Evolutionary conservation across 1,140 invertebrate genomes (phyloP), one percentile per base, ranked within the genome.

Genomic region (Littorina saxatilis): DNA sequence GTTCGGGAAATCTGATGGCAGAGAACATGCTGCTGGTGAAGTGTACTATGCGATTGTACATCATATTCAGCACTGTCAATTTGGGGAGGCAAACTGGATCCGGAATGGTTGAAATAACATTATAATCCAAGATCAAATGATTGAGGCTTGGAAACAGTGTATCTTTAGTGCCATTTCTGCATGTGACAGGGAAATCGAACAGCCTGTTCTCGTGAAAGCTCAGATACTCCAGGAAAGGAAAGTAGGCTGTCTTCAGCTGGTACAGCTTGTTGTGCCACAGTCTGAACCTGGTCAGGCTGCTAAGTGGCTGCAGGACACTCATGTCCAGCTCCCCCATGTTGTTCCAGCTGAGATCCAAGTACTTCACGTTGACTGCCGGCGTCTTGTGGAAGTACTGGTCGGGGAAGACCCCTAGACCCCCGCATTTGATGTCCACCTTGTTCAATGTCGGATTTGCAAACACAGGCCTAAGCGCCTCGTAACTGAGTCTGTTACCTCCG

Each of bases 391-490:
- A 61, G 58, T 23, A 23, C 9, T 23, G 9, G 20, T 7, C 4
- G 7, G 58, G 27, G 7, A 61, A 13, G 20, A 29, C 7, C 27
- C 58, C 58, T 23, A 61, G 58, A 7, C 58, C 58, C 4, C 58
- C 58, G n/a, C 58, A 61, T 23, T 61, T 61, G 58, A 61, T 61
- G 58, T 61, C 58, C 58, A 61, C 5, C 23, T 61, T 61, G 9
- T 61, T 23, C 27, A 61, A 23, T 5, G 58, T 61, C 7, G 58
- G 58, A 4, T 13, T 23, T 9, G 7, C 23, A 23, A 61, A 61
- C 7, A 61, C 58, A 23, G 58, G 7, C 58, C 20, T 4, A 5
- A 61, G 23, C 4, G 58, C 20, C 20, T 23, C 27, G 58, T 61
- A 61, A 23, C 58, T 61, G 7, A 61, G 58, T 7, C 27, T 29